Percentiles rank a stretch among this genome's conserved stretches.
Conservation (phyloP, 2,888 invertebrate genomes). For the Agrypnus murinus region DNA sequence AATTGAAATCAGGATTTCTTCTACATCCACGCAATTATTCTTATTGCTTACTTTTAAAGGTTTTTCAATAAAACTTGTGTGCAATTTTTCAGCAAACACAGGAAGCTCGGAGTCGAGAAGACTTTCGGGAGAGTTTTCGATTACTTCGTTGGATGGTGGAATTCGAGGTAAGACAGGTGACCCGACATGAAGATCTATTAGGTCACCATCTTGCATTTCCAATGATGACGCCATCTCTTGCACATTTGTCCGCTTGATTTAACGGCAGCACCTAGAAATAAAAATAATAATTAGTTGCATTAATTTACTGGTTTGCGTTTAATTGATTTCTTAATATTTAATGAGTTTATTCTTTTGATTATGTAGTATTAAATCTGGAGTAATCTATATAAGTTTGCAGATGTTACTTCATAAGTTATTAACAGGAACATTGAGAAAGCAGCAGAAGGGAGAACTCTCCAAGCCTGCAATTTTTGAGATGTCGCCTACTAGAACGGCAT, state of each 20-base stretch:
- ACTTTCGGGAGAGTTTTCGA: constrained; percentile 60
- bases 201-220: constrained; percentile 61
- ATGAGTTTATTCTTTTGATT: no score
- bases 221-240: constrained; percentile 55
- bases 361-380: no score
- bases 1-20: constrained; percentile 68
- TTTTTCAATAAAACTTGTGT: constrained; percentile 56
- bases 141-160: constrained; percentile 36
- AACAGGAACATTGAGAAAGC: no score
- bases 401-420: no score
- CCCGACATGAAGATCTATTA: constrained; percentile 67
- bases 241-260: constrained; percentile 35
- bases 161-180: constrained; percentile 63
- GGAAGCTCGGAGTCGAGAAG: constrained; percentile 68
- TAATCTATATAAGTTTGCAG: no score
- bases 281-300: no score
- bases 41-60: constrained; percentile 27
- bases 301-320: no score
- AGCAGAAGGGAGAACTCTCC: no score
- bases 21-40: constrained; percentile 62
- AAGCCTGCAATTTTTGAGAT: no score
- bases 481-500: no score
- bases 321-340: no score
- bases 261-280: constrained; percentile 21
- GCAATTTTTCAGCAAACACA: constrained; percentile 66